phyloP scores from a whole-genome alignment of 2,797 vertebrate species.

The Microctenopoma steveboyesi region DNA sequence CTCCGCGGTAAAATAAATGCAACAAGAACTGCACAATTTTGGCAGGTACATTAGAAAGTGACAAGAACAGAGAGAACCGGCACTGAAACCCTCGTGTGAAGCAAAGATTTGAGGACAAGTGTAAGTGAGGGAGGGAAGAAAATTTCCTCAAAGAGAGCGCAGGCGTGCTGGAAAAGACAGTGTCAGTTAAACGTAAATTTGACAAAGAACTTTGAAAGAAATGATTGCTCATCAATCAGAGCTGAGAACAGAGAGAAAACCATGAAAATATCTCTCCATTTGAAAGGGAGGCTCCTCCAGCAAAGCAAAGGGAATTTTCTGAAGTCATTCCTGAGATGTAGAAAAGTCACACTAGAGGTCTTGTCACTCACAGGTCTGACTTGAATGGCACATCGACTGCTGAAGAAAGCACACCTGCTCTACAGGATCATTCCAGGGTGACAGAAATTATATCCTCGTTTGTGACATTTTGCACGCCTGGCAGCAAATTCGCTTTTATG shows the following conservation, averaged over 20 bases:
- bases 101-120: neutral
- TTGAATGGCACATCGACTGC: constrained; percentile 22
- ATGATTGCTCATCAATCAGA: constrained; percentile 53
- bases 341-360: constrained; percentile 36
- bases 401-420: constrained; percentile 11
- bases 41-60: constrained; percentile 12
- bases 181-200: constrained; percentile 15
- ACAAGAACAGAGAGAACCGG: constrained; percentile 2
- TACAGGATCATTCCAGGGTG: constrained; percentile 23
- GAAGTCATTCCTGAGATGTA: constrained; percentile 17
- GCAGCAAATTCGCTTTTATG: neutral
- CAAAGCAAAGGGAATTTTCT: constrained; percentile 26
- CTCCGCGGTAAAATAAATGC: constrained; percentile 1
- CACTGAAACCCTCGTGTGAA: neutral
- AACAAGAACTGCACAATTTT: neutral
- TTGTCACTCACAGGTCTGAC: constrained; percentile 34
- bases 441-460: constrained; percentile 8
- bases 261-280: constrained; percentile 33
- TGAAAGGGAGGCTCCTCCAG: constrained; percentile 5
- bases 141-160: constrained; percentile 3
- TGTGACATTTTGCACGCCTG: constrained; percentile 14
- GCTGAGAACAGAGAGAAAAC: constrained; percentile 14
- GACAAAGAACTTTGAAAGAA: constrained; percentile 33
- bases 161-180: neutral
- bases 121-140: neutral